phyloP scores from a whole-genome alignment of 2,888 invertebrate species.

The Boloria euphrosyne region DNA sequence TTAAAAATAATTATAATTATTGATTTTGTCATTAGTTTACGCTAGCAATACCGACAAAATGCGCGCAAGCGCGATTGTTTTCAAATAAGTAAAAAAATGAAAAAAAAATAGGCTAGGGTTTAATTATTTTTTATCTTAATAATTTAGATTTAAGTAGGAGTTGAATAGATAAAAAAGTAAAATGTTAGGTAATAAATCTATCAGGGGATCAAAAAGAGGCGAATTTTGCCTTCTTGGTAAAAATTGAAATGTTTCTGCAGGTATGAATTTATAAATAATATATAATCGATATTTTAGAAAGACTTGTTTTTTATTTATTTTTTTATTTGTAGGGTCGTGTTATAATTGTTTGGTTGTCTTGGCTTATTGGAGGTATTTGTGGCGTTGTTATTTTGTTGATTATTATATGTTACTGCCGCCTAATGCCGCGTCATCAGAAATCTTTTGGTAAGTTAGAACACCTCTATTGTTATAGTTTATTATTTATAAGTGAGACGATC shows the following conservation, averaged over 20 bases:
- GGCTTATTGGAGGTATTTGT: conserved; percentile 84
- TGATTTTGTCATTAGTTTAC: neutral
- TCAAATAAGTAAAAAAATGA: conserved; percentile 47
- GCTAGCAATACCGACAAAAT: conserved; percentile 13
- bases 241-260: conserved; percentile 79
- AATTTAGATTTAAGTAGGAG: conserved; percentile 55
- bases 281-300: conserved; percentile 51
- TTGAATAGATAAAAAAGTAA: conserved; percentile 52
- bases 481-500: too few species aligned
- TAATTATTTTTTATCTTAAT: conserved; percentile 47
- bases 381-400: conserved; percentile 84
- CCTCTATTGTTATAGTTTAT: conserved; percentile 3
- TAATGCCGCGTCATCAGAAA: conserved; percentile 86
- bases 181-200: conserved; percentile 63
- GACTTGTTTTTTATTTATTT: conserved; percentile 31
- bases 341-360: conserved; percentile 81
- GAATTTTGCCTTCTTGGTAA: conserved; percentile 63
- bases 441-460: conserved; percentile 81
- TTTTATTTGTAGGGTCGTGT: conserved; percentile 70
- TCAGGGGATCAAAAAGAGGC: conserved; percentile 62
- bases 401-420: conserved; percentile 86
- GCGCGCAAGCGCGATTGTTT: conserved; percentile 51
- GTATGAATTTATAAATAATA: conserved; percentile 50
- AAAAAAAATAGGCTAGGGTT: conserved; percentile 46
- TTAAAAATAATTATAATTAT: conserved; percentile 1